Evolutionary conservation across 2,888 invertebrate genomes (phyloP).

Genomic region (Ypsolopha scabrella): DNA sequence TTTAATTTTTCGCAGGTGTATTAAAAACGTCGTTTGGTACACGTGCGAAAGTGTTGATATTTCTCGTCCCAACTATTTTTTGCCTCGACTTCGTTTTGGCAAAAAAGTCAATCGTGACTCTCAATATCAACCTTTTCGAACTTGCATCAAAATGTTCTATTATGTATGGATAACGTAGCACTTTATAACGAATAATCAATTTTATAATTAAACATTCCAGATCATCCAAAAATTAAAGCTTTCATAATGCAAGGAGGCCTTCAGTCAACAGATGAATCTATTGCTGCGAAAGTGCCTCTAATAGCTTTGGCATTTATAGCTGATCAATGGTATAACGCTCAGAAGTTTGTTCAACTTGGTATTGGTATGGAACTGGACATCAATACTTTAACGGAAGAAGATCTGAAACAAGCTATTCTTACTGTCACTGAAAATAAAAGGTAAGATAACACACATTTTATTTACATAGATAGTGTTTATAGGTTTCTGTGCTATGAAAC

Average conservation of each 20-base stretch:
- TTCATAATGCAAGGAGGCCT: constrained; percentile 21
- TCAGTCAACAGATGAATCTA: constrained; percentile 22
- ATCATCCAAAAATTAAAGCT: constrained; percentile 12
- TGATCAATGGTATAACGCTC: constrained; percentile 17
- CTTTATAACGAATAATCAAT: not conserved
- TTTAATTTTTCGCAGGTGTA: too few species aligned
- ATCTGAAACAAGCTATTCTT: not conserved
- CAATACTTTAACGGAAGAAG: not conserved
- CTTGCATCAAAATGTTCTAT: too few species aligned
- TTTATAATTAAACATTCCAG: constrained; percentile 1
- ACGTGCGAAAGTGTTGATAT: too few species aligned
- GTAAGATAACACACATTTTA: not conserved
- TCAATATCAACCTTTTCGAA: too few species aligned
- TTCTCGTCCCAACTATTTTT: too few species aligned
- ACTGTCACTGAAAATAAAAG: not conserved
- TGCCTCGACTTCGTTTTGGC: too few species aligned
- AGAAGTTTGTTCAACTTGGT: not conserved
- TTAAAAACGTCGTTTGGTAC: too few species aligned
- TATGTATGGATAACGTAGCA: too few species aligned
- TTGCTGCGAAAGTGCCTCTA: constrained; percentile 18
- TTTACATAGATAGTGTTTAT: too few species aligned
- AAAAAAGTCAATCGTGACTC: too few species aligned
- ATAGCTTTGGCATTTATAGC: constrained; percentile 17
- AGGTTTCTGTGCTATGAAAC: too few species aligned
- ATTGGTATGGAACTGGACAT: not conserved